Evolutionary conservation across 2,888 invertebrate genomes (phyloP).

Genomic region (Lordiphosa andalusiaca): DNA sequence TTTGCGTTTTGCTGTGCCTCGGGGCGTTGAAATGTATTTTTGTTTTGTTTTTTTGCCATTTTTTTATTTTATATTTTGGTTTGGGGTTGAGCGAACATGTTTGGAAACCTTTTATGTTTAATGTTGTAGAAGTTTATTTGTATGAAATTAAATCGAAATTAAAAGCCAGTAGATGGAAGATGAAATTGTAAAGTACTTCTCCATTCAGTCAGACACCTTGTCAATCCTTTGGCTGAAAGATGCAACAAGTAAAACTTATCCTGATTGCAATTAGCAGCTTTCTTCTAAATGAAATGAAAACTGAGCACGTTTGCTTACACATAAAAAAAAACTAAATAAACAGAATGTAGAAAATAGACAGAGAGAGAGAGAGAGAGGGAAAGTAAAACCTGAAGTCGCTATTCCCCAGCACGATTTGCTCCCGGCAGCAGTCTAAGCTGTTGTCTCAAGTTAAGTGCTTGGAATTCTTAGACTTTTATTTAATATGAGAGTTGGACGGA

Average conservation of each 20-base stretch:
- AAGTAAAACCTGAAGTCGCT: conserved; percentile 18
- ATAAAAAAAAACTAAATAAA: conserved; percentile 7
- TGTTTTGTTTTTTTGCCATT: conserved; percentile 19
- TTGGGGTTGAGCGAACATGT: conserved; percentile 24
- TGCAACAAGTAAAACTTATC: conserved; percentile 67
- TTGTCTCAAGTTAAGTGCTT: too few relatives aligned
- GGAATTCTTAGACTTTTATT: too few relatives aligned
- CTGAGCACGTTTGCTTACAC: conserved; percentile 35
- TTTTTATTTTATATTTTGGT: background rate
- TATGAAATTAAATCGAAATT: conserved; percentile 26
- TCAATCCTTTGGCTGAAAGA: conserved; percentile 46
- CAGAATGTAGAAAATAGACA: conserved; percentile 6
- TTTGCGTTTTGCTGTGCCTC: conserved; percentile 40
- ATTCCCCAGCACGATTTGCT: too few relatives aligned
- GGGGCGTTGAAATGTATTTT: conserved; percentile 48
- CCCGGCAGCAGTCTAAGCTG: too few relatives aligned
- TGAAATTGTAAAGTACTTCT: conserved; percentile 21
- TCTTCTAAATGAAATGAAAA: conserved; percentile 66
- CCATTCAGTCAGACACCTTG: conserved; percentile 43
- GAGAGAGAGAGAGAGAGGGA: conserved; percentile 1
- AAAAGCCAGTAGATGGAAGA: conserved; percentile 10
- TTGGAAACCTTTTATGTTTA: conserved; percentile 34
- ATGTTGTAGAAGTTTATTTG: conserved; percentile 15
- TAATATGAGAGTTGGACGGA: too few relatives aligned
- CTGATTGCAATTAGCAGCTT: conserved; percentile 75